Evolutionary conservation across 2,113 vertebrate species (phyloP).

Genomic region (Acinonyx jubatus): DNA sequence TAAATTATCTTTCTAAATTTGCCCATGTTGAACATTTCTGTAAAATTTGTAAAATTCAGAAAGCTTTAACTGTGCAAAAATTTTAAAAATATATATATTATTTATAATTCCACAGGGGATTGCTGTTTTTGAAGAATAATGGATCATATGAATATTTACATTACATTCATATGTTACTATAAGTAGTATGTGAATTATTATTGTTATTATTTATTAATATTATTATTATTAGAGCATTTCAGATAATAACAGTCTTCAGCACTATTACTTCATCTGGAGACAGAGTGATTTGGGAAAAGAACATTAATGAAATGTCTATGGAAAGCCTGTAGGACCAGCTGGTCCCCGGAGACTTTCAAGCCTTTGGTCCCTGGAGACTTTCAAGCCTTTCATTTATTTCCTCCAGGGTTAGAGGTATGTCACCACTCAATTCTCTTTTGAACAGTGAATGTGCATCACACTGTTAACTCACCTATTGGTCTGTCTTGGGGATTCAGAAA

Average conservation of each 20-base stretch:
- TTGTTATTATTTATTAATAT: neutral
- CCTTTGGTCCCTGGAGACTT: neutral
- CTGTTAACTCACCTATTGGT: neutral
- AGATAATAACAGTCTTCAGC: neutral
- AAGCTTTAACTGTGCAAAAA: neutral
- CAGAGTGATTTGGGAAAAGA: neutral
- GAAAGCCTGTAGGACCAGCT: neutral
- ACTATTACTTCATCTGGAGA: neutral
- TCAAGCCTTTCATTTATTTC: slow-evolving; percentile 28
- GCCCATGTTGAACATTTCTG: neutral
- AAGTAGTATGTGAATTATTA: neutral
- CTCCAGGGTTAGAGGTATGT: neutral
- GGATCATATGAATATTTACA: neutral
- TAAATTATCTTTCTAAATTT: neutral
- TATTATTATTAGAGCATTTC: neutral
- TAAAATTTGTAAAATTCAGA: neutral
- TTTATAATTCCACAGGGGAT: neutral
- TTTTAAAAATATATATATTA: neutral
- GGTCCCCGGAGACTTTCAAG: neutral
- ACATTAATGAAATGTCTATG: slow-evolving; percentile 32
- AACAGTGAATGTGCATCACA: neutral
- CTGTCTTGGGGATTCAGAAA: slow-evolving; percentile 18
- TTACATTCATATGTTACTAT: neutral
- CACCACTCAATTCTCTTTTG: neutral
- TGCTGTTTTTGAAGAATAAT: neutral